A percentile compares a stretch with the other conserved stretches of the same genome.
These are phyloP conservation scores for Orchesellides sinensis DNA, from an alignment of 2,888 invertebrate species.

Conservation along the genomic window DNA sequence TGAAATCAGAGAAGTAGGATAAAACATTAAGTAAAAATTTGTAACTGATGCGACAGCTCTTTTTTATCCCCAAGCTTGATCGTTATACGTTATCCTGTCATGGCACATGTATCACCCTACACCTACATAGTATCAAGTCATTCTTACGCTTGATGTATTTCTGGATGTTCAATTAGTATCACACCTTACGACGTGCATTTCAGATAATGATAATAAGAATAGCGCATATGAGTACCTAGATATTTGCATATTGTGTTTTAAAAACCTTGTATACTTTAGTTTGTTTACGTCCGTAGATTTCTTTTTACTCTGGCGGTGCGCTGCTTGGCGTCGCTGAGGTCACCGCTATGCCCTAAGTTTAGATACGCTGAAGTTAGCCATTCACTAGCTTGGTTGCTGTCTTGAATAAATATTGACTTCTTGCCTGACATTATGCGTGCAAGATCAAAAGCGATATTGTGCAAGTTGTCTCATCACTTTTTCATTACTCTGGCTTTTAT, in stretches of 20 bases:
- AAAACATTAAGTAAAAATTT: too few relatives aligned
- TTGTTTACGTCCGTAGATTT: too few relatives aligned
- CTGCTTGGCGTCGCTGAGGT: too few relatives aligned
- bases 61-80: not conserved
- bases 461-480: not conserved
- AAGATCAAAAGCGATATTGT: conserved; percentile 2
- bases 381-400: not conserved
- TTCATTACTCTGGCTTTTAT: not conserved
- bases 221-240: not conserved
- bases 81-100: not conserved
- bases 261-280: too few relatives aligned
- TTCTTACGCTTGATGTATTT: conserved; percentile 16
- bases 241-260: too few relatives aligned
- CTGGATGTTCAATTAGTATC: conserved; percentile 5
- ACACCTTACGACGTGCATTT: not conserved
- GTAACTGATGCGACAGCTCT: not conserved
- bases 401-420: not conserved
- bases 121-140: not conserved
- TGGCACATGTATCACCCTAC: not conserved
- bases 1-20: not conserved
- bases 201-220: conserved; percentile 4
- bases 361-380: not conserved
- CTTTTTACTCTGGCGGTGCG: too few relatives aligned
- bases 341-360: not conserved
- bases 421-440: not conserved